Conservation (phyloP, 2,797 vertebrate species). For the Sebastiscus albofasciatus region DNA sequence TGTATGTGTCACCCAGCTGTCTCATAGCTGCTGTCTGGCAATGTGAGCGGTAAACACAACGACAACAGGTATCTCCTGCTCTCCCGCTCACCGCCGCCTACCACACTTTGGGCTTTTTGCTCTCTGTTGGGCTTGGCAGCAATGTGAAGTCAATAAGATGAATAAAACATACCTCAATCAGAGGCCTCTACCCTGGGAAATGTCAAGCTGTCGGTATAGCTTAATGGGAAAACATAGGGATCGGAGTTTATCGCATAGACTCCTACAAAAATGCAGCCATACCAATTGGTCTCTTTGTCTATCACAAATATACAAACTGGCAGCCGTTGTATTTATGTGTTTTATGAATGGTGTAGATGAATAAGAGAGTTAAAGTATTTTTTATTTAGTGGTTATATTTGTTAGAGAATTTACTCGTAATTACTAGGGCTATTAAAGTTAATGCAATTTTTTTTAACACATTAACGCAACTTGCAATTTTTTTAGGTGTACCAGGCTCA, state of each 20-base stretch:
- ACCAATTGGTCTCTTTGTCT: conserved; percentile 41
- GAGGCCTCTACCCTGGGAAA: conserved; percentile 77
- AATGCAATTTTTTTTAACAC: too few relatives aligned
- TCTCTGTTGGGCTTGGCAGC: conserved; percentile 62
- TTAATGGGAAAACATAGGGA: conserved; percentile 78
- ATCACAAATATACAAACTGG: conserved; percentile 20
- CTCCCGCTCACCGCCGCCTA: conserved; percentile 48
- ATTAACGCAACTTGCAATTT: too few relatives aligned
- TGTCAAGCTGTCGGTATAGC: conserved; percentile 79
- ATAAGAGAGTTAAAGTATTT: background rate
- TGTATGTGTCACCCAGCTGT: conserved; percentile 65
- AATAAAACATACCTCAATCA: conserved; percentile 84
- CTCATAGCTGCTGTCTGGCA: conserved; percentile 50
- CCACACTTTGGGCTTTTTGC: conserved; percentile 58
- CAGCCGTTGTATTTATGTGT: background rate
- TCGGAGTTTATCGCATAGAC: conserved; percentile 57
- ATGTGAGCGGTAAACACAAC: conserved; percentile 66
- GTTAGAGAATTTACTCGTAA: background rate
- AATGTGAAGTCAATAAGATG: conserved; percentile 78
- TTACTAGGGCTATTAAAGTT: too few relatives aligned
- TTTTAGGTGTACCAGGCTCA: too few relatives aligned
- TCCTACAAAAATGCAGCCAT: conserved; percentile 21
- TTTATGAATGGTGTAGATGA: background rate
- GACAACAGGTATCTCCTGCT: conserved; percentile 61
- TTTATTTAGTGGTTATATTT: background rate